Percentiles rank a stretch among this genome's conserved stretches.
Evolutionary conservation across 2,888 invertebrate species (phyloP).

Genomic region (Microplitis manilae): DNA sequence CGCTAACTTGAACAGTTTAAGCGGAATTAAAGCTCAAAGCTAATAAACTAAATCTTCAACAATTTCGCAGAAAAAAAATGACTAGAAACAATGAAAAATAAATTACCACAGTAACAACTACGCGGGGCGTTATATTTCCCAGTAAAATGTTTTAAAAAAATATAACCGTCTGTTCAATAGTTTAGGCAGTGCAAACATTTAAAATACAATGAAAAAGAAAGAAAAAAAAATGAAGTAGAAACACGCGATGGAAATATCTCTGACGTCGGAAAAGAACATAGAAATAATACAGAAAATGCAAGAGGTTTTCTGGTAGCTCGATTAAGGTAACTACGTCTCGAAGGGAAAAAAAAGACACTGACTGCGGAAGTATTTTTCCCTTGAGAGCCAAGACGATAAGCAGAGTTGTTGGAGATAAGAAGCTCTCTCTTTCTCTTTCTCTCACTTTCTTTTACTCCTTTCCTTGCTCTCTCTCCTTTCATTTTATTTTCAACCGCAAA

Average conservation of each 20-base stretch:
- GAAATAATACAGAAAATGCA: conserved; percentile 7
- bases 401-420: conserved; percentile 42
- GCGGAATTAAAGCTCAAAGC: no score
- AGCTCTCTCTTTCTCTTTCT: conserved; percentile 34
- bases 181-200: not conserved
- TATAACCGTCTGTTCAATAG: not conserved
- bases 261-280: conserved; percentile 12
- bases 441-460: conserved; percentile 37
- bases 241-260: conserved; percentile 1
- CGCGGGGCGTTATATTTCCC: no score
- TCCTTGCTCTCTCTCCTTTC: conserved; percentile 39
- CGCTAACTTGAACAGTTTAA: no score
- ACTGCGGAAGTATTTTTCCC: conserved; percentile 40
- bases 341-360: conserved; percentile 20
- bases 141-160: no score
- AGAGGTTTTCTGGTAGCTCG: conserved; percentile 28
- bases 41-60: no score
- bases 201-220: not conserved
- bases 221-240: not conserved
- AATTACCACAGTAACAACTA: no score
- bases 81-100: no score
- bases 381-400: conserved; percentile 39
- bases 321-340: conserved; percentile 40
- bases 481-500: conserved; percentile 24
- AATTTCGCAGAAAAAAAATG: no score